These are phyloP conservation scores for Camelus bactrianus DNA, from an alignment of 2,113 vertebrate genomes.

Conservation along the genomic window DNA sequence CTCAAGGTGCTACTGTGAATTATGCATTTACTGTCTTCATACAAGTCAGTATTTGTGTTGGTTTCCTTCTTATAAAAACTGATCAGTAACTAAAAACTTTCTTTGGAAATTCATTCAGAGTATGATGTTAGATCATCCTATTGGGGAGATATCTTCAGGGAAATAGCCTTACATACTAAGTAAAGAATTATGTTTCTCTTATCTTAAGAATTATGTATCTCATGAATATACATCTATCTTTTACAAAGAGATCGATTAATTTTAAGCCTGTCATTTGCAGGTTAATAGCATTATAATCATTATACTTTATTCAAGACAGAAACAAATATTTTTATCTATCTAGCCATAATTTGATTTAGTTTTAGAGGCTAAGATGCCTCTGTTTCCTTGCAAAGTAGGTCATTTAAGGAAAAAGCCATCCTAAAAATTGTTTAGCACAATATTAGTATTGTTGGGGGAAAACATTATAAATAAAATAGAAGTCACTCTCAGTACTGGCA, in stretches of 20 bases:
- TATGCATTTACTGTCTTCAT: not conserved
- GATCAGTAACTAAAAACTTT: not conserved
- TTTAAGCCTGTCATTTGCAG: conserved; percentile 61
- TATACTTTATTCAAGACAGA: conserved; percentile 75
- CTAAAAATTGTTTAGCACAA: conserved; percentile 78
- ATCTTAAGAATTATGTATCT: not conserved
- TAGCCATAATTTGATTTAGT: conserved; percentile 81
- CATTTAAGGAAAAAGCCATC: conserved; percentile 85
- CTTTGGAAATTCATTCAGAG: conserved; percentile 24
- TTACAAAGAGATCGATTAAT: conserved; percentile 75
- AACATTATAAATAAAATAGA: conserved; percentile 66
- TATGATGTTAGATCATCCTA: not conserved
- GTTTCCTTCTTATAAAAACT: conserved; percentile 43
- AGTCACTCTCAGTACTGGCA: conserved; percentile 59
- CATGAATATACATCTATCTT: conserved; percentile 57
- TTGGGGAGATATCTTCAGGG: conserved; percentile 41
- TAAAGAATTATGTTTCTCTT: conserved; percentile 30
- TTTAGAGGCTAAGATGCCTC: conserved; percentile 82
- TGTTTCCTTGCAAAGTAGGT: conserved; percentile 83
- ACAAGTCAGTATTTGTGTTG: not conserved
- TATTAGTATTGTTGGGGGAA: conserved; percentile 71
- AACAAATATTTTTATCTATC: conserved; percentile 79
- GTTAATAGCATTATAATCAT: conserved; percentile 64
- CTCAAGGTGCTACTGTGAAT: not conserved
- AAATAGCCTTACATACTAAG: conserved; percentile 7